Base-by-base conservation (phyloP, 2,888 invertebrate genomes). In the Eilema sororculum region DNA sequence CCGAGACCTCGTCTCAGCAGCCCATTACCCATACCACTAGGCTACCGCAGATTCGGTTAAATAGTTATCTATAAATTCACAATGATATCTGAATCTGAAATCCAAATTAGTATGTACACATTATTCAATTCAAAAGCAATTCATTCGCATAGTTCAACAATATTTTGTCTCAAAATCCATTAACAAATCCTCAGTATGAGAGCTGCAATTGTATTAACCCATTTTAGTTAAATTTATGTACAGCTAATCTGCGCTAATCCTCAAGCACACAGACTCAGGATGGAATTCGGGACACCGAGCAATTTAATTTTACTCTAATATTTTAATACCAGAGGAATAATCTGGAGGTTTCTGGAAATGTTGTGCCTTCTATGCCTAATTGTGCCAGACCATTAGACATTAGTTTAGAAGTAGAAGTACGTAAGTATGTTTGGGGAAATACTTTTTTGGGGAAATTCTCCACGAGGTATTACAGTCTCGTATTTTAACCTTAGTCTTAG, bases 291-390 rank as follows among this genome's bases (percentile, higher is more conserved):
- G 63, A 71, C 69, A 66, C 70, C 59, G 65, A 30, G 57, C 61
- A 68, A 73, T 78, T 67, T 61, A 69, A 78, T 76, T 68, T 73
- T 73, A 33, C 73, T 78, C 72, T 60, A 69, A 73, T 71, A 78
- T 78, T 78, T 72, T 73, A 74, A 77, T 77, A 66, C 79, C 69
- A 73, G 74, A 73, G 24, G 46, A 66, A 68, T 25, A 24, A 25
- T 16, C 13, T 58, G 6, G 25, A 25, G 28, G 8, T 52, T 20
- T n/a, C 52, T 20, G 6, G 0, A 41, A 52, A 52, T 52, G 20
- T n/a, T 5, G 20, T 52, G 20, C 20, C 20, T 46, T 46, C 16
- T 52, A n/a, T n/a, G n/a, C 52, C 52, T 52, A n/a, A 52, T 9
- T 46, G 20, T 46, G 2, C 16, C 5, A 9, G n/a, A n/a, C 5